Percentiles rank a stretch among this genome's conserved stretches.
Evolutionary conservation across 2,113 vertebrate species (phyloP).

Genomic region (Campylorhamphus procurvoides): DNA sequence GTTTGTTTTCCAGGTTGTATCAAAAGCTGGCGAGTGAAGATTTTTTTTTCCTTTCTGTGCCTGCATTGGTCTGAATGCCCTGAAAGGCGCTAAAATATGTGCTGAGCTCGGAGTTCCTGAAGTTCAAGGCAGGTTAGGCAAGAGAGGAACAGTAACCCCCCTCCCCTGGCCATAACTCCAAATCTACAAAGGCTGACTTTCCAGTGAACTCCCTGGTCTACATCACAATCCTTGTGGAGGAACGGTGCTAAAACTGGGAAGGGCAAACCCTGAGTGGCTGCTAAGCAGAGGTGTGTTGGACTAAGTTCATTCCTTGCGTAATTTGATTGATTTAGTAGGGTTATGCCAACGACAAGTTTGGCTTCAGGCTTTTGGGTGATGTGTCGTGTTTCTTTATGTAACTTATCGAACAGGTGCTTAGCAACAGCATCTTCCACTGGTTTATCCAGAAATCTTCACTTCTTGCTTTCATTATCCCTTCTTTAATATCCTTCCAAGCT

Average conservation of each 20-base stretch:
- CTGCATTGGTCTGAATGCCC: background rate
- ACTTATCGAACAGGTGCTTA: conserved; percentile 43
- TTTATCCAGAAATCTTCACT: background rate
- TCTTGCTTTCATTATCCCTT: background rate
- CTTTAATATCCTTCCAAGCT: conserved; percentile 1
- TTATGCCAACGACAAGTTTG: background rate
- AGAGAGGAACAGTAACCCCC: background rate
- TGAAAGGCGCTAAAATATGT: background rate
- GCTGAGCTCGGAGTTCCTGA: background rate
- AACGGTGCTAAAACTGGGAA: conserved; percentile 34
- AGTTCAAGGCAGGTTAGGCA: conserved; percentile 11
- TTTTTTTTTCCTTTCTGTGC: conserved; percentile 45
- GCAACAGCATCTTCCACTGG: conserved; percentile 34
- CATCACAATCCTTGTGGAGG: background rate
- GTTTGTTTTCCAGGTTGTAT: conserved; percentile 46
- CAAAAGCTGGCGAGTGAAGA: conserved; percentile 36
- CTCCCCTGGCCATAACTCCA: background rate
- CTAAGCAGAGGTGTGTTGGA: conserved; percentile 17
- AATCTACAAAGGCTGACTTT: conserved; percentile 43
- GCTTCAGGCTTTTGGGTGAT: background rate
- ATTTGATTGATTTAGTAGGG: conserved; percentile 30
- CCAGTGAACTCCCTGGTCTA: conserved; percentile 19
- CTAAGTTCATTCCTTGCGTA: background rate
- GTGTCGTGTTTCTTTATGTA: conserved; percentile 29
- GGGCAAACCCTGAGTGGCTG: conserved; percentile 35